Conservation (phyloP, 2,797 vertebrate genomes). For the Microcaecilia unicolor region DNA sequence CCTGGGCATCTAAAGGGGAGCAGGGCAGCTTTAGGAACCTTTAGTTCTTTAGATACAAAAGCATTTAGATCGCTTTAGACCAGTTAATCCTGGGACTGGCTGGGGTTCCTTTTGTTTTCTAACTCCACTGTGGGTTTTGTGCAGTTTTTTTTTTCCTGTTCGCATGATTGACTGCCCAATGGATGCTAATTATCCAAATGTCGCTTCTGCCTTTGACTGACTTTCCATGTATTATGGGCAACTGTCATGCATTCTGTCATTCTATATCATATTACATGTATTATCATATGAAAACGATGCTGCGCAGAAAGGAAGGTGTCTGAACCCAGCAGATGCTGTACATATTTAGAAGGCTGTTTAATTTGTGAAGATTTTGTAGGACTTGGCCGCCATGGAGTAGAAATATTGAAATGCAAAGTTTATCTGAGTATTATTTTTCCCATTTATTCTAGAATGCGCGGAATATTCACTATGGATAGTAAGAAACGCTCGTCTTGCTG, state of each 20-base stretch:
- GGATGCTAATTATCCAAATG: conserved; percentile 76
- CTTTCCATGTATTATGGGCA: conserved; percentile 69
- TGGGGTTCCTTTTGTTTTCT: conserved; percentile 71
- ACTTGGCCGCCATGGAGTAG: conserved; percentile 37
- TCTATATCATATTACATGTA: conserved; percentile 70
- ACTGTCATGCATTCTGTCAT: conserved; percentile 74
- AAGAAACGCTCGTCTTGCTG: conserved; percentile 33
- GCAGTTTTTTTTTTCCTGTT: conserved; percentile 65
- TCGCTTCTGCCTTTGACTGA: conserved; percentile 73
- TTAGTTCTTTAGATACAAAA: conserved; percentile 69
- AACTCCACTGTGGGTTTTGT: conserved; percentile 72
- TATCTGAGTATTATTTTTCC: conserved; percentile 54
- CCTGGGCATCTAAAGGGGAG: conserved; percentile 54
- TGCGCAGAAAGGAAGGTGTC: conserved; percentile 53
- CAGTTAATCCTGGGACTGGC: conserved; percentile 71
- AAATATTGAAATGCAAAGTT: conserved; percentile 50
- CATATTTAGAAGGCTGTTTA: conserved; percentile 49
- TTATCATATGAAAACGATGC: conserved; percentile 63
- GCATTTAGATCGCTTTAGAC: conserved; percentile 75
- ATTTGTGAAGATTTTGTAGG: conserved; percentile 45
- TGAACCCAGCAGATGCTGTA: conserved; percentile 60
- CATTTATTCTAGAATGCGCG: conserved; percentile 32
- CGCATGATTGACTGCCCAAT: conserved; percentile 72
- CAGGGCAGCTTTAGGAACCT: conserved; percentile 49
- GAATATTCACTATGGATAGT: too few relatives aligned